Evolutionary conservation across 2,888 invertebrate species (phyloP).

Genomic region (Melanophora roralis): DNA sequence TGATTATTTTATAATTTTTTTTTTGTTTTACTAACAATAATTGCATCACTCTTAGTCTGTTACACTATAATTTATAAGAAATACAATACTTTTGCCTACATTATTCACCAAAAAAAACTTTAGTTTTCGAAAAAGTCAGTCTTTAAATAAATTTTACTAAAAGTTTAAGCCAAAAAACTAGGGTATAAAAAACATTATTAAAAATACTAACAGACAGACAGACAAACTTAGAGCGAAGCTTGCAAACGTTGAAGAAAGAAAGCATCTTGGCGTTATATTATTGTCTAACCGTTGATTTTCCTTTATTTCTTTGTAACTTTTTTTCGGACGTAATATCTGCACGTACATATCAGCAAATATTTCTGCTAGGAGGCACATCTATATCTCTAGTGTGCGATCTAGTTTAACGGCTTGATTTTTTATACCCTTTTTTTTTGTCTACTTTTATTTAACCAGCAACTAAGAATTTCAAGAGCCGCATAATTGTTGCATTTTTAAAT

Average conservation of each 20-base stretch:
- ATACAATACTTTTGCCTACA: slow-evolving; percentile 31
- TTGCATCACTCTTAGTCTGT: slow-evolving; percentile 52
- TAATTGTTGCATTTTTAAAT: slow-evolving; percentile 50
- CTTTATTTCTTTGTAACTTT: slow-evolving; percentile 34
- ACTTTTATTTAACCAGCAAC: slow-evolving; percentile 21
- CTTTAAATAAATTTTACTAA: background rate
- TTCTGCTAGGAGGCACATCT: slow-evolving; percentile 72
- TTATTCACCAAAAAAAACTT: slow-evolving; percentile 36
- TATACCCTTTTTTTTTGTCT: background rate
- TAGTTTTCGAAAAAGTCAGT: slow-evolving; percentile 1
- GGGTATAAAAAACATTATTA: background rate
- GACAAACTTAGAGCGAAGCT: slow-evolving; percentile 8
- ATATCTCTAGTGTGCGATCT: slow-evolving; percentile 75
- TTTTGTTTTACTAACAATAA: slow-evolving; percentile 33
- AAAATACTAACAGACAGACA: background rate
- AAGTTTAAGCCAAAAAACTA: slow-evolving; percentile 7
- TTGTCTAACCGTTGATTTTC: slow-evolving; percentile 44
- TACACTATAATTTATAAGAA: slow-evolving; percentile 53
- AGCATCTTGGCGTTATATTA: slow-evolving; percentile 42
- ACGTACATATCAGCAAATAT: slow-evolving; percentile 56
- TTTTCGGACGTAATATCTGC: slow-evolving; percentile 62
- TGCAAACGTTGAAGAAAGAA: slow-evolving; percentile 38
- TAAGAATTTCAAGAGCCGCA: slow-evolving; percentile 43
- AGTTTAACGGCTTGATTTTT: slow-evolving; percentile 66
- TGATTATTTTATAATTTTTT: slow-evolving; percentile 5